These are phyloP conservation scores for Thamnophis elegans DNA, from an alignment of 2,797 vertebrate species.

Conservation along the genomic window DNA sequence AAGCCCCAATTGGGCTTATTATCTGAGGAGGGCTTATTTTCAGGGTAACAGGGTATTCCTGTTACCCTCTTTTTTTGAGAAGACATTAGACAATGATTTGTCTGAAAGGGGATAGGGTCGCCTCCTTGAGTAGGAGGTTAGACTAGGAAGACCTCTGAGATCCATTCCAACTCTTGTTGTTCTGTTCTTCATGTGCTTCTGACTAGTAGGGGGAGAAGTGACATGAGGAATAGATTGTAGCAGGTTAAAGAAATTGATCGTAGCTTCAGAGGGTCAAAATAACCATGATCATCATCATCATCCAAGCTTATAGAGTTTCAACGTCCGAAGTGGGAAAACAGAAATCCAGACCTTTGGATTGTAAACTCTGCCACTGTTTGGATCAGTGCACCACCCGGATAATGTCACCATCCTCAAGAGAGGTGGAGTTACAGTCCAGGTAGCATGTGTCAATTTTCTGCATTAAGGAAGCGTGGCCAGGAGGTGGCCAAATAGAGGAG, in stretches of 20 bases:
- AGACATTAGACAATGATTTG: neutral
- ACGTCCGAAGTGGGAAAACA: neutral
- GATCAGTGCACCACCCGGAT: neutral
- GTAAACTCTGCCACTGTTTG: neutral
- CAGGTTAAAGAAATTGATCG: neutral
- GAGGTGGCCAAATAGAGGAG: fast-evolving
- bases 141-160: neutral
- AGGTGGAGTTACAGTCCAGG: neutral
- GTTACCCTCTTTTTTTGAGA: neutral
- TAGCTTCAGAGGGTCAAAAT: neutral
- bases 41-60: no score
- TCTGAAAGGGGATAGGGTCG: neutral
- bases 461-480: fast-evolving
- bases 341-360: neutral
- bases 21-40: no score
- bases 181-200: neutral
- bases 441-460: neutral
- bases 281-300: neutral
- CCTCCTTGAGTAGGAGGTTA: neutral
- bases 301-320: neutral
- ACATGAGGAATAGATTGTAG: neutral
- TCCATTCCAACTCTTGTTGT: neutral
- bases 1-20: no score
- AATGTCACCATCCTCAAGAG: neutral
- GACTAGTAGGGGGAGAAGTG: neutral